phyloP scores from a whole-genome alignment of 2,888 invertebrate species.

The Dolomedes plantarius region DNA sequence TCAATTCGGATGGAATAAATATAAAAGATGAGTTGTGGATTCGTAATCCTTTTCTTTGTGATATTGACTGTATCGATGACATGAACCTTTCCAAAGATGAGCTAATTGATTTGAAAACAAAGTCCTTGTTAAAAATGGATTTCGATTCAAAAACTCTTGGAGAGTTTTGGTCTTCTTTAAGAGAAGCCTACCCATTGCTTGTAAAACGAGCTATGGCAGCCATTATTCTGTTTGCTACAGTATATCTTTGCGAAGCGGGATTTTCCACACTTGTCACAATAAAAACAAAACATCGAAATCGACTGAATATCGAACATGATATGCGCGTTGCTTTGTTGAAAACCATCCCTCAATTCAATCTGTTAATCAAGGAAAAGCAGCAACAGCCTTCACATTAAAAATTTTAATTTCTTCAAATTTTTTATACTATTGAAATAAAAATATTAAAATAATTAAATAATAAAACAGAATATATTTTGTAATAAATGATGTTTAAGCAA shows the following conservation, averaged over 20 bases:
- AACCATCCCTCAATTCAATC: slow-evolving; percentile 44
- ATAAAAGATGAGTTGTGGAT: slow-evolving; percentile 56
- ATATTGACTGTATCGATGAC: slow-evolving; percentile 53
- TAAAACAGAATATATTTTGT: too few species aligned
- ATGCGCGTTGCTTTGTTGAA: slow-evolving; percentile 48
- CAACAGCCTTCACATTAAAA: slow-evolving; percentile 35
- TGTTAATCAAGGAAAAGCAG: slow-evolving; percentile 47
- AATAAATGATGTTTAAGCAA: too few species aligned
- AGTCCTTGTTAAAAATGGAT: slow-evolving; percentile 46
- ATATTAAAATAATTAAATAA: slow-evolving; percentile 35
- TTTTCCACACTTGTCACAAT: slow-evolving; percentile 23
- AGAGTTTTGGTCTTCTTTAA: slow-evolving; percentile 25
- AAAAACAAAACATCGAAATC: slow-evolving; percentile 27
- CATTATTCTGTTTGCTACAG: slow-evolving; percentile 29
- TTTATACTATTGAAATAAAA: slow-evolving; percentile 42
- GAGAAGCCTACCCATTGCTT: slow-evolving; percentile 28
- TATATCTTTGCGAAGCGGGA: slow-evolving; percentile 25
- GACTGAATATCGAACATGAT: slow-evolving; percentile 45
- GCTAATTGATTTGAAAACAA: slow-evolving; percentile 50
- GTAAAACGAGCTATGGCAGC: slow-evolving; percentile 32
- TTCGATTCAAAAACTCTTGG: not conserved
- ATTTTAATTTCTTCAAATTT: slow-evolving; percentile 32
- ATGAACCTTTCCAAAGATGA: slow-evolving; percentile 50
- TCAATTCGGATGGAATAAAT: slow-evolving; percentile 55
- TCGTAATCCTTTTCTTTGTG: slow-evolving; percentile 55